phyloP scores from a whole-genome alignment of 2,113 vertebrate genomes.

The Microcebus murinus region DNA sequence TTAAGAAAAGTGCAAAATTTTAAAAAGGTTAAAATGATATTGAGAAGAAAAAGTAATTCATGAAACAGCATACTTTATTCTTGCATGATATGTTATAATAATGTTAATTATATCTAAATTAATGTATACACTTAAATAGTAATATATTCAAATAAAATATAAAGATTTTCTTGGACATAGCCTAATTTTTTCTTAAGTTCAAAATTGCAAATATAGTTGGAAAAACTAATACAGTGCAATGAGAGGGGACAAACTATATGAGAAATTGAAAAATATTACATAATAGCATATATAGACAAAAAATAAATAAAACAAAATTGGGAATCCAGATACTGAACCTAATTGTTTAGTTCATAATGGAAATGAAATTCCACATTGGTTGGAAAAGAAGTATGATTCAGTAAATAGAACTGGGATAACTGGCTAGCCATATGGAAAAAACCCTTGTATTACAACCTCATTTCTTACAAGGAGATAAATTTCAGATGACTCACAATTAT shows the following conservation, averaged over 20 bases:
- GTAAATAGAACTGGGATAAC: background rate
- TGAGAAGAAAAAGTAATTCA: background rate
- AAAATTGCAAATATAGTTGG: background rate
- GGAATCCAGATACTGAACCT: background rate
- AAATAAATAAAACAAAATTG: background rate
- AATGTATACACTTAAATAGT: background rate
- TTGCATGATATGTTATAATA: background rate
- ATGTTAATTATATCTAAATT: background rate
- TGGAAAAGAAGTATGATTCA: background rate
- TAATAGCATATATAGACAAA: background rate
- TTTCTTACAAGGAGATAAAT: slow-evolving; percentile 12
- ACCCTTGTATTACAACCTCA: background rate
- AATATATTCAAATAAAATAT: background rate
- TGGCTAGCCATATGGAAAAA: background rate
- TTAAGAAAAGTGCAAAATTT: background rate
- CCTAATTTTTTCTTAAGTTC: background rate
- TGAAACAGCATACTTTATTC: background rate
- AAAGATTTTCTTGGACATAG: background rate
- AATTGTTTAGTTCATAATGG: background rate
- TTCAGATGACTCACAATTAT: slow-evolving; percentile 10
- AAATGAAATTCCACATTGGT: background rate
- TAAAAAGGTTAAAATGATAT: background rate
- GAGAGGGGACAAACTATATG: background rate
- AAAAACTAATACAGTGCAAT: background rate
- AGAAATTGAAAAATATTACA: background rate